Base-by-base conservation (phyloP, 2,888 invertebrate species). In the Cyclophora albipunctata region DNA sequence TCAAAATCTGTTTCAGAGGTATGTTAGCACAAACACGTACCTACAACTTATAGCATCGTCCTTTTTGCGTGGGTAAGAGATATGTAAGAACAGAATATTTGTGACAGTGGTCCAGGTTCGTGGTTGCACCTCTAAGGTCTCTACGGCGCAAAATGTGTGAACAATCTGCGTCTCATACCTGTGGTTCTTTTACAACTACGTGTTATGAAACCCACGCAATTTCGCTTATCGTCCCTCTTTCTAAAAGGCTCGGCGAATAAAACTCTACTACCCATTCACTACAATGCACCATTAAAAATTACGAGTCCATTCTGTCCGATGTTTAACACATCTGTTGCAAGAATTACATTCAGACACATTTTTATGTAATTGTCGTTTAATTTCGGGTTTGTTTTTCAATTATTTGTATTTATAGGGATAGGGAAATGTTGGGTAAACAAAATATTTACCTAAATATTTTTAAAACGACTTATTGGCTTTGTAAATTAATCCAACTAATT, bases 121-220 rank as follows among this genome's bases (percentile, higher is more conserved):
- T 5, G 37, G 37, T 37, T 37, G 37, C 37, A 37, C 4, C 37
- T 37, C 4, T 5, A 37, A 37, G 37, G 37, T 5, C 4, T 37
- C 37, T 37, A 37, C 37, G 5, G 5, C 5, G 5, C 37, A 37
- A 37, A 37, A 37, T 37, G 58, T 51, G 46, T 54, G 61, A 61
- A 64, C 63, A 67, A 65, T 64, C 53, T 62, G 58, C 47, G 49
- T 56, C 54, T 52, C 59, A 58, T 67, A 63, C 66, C 61, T 52
- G 58, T 57, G 62, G 60, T 63, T 57, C 60, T 63, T 64, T 67
- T 68, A 50, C 57, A 53, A 51, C 49, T 49, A 60, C 60, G 62
- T 60, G 64, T 64, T 71, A 65, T 62, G 57, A 69, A 64, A 63
- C 60, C 63, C 56, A 62, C 55, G 63, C 66, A 69, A 67, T 73